phyloP scores from a whole-genome alignment of 2,113 vertebrate species.

The Scytalopus superciliaris region DNA sequence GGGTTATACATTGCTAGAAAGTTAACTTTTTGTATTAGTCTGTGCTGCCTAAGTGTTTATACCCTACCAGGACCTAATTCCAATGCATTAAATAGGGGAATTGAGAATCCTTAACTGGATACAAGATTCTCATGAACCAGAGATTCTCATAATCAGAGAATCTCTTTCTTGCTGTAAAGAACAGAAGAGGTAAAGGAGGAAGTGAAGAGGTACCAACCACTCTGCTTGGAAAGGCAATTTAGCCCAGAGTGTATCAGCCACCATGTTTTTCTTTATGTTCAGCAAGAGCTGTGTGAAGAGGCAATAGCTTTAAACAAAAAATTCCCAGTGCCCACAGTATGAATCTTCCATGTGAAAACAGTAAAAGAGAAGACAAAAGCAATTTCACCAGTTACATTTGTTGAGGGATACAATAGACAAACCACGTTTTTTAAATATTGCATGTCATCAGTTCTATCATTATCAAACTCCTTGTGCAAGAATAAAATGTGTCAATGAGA shows the following conservation, averaged over 20 bases:
- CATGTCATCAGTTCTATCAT: background rate
- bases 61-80: background rate
- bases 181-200: background rate
- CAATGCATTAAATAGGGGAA: background rate
- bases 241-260: background rate
- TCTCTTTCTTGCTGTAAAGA: background rate
- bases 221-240: background rate
- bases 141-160: background rate
- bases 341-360: background rate
- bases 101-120: background rate
- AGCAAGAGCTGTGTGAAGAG: background rate
- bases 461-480: background rate
- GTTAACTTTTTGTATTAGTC: background rate
- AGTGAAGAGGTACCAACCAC: accelerated
- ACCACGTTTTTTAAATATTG: background rate
- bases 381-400: background rate
- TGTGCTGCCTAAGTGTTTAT: background rate
- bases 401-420: background rate
- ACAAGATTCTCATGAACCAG: no score
- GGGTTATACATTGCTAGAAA: background rate
- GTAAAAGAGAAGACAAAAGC: background rate
- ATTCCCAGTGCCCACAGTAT: background rate
- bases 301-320: background rate
- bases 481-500: background rate
- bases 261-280: background rate